Conservation (phyloP, 2,797 vertebrate genomes). For the Poecile montanus region DNA sequence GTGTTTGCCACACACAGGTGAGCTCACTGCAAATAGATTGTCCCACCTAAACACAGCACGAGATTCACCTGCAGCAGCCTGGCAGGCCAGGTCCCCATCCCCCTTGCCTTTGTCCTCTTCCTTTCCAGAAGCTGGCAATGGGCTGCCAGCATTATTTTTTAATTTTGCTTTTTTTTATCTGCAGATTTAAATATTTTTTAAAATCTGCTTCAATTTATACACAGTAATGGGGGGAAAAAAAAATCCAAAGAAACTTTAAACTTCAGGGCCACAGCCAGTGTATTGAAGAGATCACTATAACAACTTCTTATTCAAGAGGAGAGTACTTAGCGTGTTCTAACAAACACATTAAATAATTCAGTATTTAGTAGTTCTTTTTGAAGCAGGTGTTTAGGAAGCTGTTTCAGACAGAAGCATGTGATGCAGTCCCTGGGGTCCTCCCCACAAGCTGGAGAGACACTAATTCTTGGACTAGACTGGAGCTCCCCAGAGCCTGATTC, state of each 20-base stretch:
- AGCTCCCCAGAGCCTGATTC: not conserved
- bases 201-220: not conserved
- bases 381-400: not conserved
- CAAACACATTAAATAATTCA: not conserved
- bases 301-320: not conserved
- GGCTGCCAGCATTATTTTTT: not conserved
- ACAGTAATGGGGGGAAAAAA: not conserved
- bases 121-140: not conserved
- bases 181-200: not conserved
- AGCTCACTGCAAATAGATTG: not conserved
- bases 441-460: not conserved
- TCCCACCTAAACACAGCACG: fast-evolving
- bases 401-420: not conserved
- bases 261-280: not conserved
- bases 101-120: not conserved
- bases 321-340: not conserved
- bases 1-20: not conserved
- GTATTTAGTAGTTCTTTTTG: not conserved
- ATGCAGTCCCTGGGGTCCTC: not conserved
- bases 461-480: not conserved
- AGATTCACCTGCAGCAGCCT: not conserved
- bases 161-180: not conserved
- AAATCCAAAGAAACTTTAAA: not conserved
- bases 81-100: not conserved
- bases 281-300: not conserved